Evolutionary conservation across 2,888 invertebrate genomes (phyloP).

Genomic region (Apoderus coryli): DNA sequence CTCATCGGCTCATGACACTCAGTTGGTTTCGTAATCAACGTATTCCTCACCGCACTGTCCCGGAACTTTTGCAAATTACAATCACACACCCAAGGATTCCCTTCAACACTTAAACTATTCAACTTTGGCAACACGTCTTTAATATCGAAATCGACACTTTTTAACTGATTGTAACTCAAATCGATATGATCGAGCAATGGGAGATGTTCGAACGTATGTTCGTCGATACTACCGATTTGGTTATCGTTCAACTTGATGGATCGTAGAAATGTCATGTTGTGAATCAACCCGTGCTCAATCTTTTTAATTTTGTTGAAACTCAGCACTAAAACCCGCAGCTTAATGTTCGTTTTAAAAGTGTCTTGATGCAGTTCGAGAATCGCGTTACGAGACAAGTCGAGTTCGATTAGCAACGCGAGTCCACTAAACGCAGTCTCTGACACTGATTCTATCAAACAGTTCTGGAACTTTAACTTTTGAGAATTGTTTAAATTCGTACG

Average conservation of each 20-base stretch:
- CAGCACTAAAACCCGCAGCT: slow-evolving; percentile 55
- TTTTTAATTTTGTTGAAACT: slow-evolving; percentile 61
- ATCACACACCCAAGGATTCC: slow-evolving; percentile 82
- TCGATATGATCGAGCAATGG: slow-evolving; percentile 52
- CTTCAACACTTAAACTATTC: slow-evolving; percentile 57
- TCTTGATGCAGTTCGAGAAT: slow-evolving; percentile 49
- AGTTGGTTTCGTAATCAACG: slow-evolving; percentile 61
- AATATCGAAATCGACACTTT: slow-evolving; percentile 45
- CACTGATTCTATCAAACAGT: slow-evolving; percentile 59
- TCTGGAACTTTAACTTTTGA: slow-evolving; percentile 62
- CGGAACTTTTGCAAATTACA: slow-evolving; percentile 68
- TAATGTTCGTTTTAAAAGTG: slow-evolving; percentile 55
- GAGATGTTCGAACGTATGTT: slow-evolving; percentile 36
- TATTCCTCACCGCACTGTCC: slow-evolving; percentile 57
- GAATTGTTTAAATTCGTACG: slow-evolving; percentile 58
- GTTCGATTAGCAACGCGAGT: slow-evolving; percentile 62
- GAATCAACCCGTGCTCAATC: slow-evolving; percentile 62
- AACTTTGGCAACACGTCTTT: slow-evolving; percentile 51
- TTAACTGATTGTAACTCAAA: slow-evolving; percentile 60
- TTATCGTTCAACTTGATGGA: slow-evolving; percentile 67
- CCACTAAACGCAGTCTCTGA: slow-evolving; percentile 62
- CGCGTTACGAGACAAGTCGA: slow-evolving; percentile 65
- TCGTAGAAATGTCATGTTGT: slow-evolving; percentile 55
- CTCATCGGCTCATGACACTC: slow-evolving; percentile 55
- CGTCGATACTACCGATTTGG: slow-evolving; percentile 49